A percentile compares a stretch with the other conserved stretches of the same genome.
Conservation (phyloP, 2,888 invertebrate genomes). For the Platypus cylindrus region DNA sequence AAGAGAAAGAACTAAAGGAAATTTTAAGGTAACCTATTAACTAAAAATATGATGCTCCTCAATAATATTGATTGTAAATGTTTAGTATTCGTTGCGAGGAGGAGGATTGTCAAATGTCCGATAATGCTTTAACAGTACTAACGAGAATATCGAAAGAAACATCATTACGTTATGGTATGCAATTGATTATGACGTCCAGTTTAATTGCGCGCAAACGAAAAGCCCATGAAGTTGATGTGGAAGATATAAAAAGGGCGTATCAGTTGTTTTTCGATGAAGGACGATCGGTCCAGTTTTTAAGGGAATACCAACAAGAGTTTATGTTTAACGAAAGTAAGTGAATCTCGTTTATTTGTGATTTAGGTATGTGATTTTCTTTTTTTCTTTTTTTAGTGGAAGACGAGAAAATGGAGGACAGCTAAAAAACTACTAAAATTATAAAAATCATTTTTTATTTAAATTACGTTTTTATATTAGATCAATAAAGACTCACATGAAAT, state of each 20-base stretch:
- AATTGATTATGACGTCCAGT: constrained; percentile 89
- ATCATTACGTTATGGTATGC: constrained; percentile 92
- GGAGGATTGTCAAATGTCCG: constrained; percentile 91
- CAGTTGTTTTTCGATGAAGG: constrained; percentile 89
- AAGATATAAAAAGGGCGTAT: constrained; percentile 92
- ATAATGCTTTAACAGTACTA: constrained; percentile 79
- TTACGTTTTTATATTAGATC: no score
- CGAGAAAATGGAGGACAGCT: constrained; percentile 20
- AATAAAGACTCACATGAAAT: no score
- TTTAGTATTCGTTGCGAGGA: constrained; percentile 71
- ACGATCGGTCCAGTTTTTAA: constrained; percentile 83
- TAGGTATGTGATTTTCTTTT: no score
- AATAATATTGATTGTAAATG: background rate
- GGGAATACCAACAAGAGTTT: constrained; percentile 91
- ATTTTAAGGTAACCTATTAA: constrained; percentile 55
- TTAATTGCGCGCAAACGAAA: constrained; percentile 88
- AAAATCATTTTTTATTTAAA: no score
- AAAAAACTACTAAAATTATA: no score
- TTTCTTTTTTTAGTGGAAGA: constrained; percentile 21
- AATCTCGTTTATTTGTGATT: no score
- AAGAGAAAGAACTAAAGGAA: constrained; percentile 77
- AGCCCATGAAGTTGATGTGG: constrained; percentile 68
- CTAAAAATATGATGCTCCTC: background rate
- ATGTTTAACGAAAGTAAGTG: constrained; percentile 65
- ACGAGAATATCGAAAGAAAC: constrained; percentile 89